Evolutionary conservation across 2,888 invertebrate species (phyloP).

Genomic region (Mimachlamys varia): DNA sequence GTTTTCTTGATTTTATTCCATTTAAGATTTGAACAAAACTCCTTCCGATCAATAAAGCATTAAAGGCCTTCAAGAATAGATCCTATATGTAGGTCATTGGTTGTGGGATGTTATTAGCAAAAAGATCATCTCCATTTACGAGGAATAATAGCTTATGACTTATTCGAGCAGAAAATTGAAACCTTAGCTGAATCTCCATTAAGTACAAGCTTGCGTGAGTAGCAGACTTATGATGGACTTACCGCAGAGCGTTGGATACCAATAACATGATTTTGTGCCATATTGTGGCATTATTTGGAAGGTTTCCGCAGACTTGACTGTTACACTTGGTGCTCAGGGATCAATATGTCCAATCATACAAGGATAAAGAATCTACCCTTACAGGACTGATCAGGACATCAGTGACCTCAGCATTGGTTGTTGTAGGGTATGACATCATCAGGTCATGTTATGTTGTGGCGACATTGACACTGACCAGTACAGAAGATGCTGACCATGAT

Average conservation of each 20-base stretch:
- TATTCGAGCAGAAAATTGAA: conserved; percentile 21
- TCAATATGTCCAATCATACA: background rate
- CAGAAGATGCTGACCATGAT: background rate
- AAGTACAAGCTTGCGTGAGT: conserved; percentile 4
- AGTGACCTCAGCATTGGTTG: background rate
- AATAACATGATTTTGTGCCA: background rate
- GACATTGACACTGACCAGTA: background rate
- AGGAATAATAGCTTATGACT: background rate
- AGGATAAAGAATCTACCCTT: background rate
- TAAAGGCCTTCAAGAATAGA: background rate
- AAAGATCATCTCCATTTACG: background rate
- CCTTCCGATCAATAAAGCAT: background rate
- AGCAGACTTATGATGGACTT: conserved; percentile 23
- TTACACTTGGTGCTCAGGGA: background rate
- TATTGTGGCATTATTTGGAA: background rate
- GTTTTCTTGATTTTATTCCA: background rate
- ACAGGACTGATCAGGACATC: background rate
- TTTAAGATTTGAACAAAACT: background rate
- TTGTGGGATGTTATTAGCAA: background rate
- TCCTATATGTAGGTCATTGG: background rate
- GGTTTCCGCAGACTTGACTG: background rate
- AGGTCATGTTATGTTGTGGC: background rate
- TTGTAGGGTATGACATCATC: background rate
- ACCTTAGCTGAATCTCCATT: conserved; percentile 1
- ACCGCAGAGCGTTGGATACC: background rate